A percentile compares a stretch with the other conserved stretches of the same genome.
phyloP scores from a whole-genome alignment of 2,797 vertebrate species.

The Chlorospingus flavigularis region DNA sequence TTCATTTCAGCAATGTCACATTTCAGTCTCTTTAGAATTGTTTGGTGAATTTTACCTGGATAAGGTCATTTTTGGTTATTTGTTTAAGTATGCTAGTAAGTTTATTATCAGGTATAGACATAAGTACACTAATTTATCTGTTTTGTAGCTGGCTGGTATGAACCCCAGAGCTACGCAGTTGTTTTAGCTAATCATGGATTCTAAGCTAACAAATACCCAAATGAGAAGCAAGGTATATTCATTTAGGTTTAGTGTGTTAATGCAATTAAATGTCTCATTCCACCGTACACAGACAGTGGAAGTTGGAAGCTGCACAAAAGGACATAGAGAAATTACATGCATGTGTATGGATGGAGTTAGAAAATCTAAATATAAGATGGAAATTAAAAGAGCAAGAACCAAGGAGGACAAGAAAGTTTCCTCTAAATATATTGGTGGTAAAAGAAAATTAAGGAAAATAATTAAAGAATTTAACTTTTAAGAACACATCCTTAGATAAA shows the following conservation, averaged over 20 bases:
- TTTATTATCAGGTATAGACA: not conserved
- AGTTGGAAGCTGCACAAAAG: not conserved
- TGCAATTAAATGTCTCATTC: not conserved
- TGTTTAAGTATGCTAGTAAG: not conserved
- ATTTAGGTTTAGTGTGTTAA: not conserved
- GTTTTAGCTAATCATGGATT: not conserved
- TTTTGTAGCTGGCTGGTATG: not conserved
- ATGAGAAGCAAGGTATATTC: not conserved
- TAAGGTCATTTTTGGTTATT: not conserved
- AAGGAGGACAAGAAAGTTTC: not conserved
- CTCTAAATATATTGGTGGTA: not conserved
- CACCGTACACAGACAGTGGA: accelerated
- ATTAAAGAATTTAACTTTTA: not conserved
- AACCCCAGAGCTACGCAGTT: not conserved
- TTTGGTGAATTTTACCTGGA: not conserved
- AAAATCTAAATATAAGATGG: not conserved
- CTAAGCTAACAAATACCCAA: not conserved
- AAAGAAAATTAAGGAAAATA: not conserved
- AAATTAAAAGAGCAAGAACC: not conserved
- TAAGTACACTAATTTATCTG: not conserved
- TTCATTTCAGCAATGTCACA: not conserved
- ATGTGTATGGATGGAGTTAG: not conserved
- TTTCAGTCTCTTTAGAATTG: not conserved
- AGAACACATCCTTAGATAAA: not conserved
- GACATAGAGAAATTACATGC: not conserved